Percentiles rank a stretch among this genome's conserved stretches.
These are phyloP conservation scores for Buteo buteo DNA, from an alignment of 2,113 vertebrate species.

Conservation along the genomic window DNA sequence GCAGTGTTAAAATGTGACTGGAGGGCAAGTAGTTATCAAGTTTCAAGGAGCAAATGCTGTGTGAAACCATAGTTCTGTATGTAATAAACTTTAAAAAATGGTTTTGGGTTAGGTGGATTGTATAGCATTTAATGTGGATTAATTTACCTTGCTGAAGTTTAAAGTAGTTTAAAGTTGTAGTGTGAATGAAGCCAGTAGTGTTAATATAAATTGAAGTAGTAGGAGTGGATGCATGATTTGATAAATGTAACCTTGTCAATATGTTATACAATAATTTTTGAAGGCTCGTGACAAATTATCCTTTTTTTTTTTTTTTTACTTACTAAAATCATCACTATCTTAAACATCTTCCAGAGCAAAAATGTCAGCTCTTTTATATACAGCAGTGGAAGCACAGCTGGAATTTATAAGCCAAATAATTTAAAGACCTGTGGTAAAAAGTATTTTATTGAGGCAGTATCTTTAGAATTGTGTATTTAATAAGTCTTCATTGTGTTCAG, in stretches of 20 bases:
- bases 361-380: not conserved
- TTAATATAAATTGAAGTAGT: not conserved
- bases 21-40: not conserved
- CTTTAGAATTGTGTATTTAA: not conserved
- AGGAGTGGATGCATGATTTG: not conserved
- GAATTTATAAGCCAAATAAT: not conserved
- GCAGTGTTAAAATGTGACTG: not conserved
- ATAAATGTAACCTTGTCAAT: not conserved
- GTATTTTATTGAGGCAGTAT: not conserved
- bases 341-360: not conserved
- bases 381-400: not conserved
- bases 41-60: not conserved
- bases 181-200: not conserved
- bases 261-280: not conserved
- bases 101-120: not conserved
- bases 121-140: not conserved
- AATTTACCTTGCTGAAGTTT: not conserved
- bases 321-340: not conserved
- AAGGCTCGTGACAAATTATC: not conserved
- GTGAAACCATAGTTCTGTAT: not conserved
- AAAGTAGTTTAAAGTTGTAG: not conserved
- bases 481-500: not conserved
- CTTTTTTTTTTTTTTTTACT: not conserved
- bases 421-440: not conserved
- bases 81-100: not conserved